phyloP scores from a whole-genome alignment of 2,888 invertebrate genomes.

The Maniola hyperantus region DNA sequence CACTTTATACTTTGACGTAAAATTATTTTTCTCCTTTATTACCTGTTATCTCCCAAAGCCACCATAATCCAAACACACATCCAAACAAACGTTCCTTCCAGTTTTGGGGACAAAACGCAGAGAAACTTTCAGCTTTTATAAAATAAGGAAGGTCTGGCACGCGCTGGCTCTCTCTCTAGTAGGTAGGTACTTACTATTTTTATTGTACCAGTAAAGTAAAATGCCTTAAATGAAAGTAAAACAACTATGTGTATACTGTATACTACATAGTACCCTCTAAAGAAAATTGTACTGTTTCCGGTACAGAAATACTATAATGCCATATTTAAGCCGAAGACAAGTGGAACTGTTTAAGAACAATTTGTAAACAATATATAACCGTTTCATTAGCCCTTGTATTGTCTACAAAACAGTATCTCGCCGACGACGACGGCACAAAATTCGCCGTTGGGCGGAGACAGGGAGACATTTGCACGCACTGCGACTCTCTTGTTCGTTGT shows the following conservation, averaged over 20 bases:
- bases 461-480: conserved; percentile 38
- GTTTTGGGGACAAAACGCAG: too few relatives aligned
- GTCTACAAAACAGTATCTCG: conserved; percentile 32
- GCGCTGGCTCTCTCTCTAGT: too few relatives aligned
- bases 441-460: conserved; percentile 37
- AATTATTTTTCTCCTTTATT: too few relatives aligned
- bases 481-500: conserved; percentile 35
- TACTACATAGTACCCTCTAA: too few relatives aligned
- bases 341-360: conserved; percentile 30
- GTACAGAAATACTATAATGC: conserved; percentile 29
- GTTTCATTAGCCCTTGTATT: conserved; percentile 37
- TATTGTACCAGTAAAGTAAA: conserved; percentile 9
- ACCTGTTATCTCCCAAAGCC: too few relatives aligned
- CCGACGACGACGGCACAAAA: conserved; percentile 31
- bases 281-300: conserved; percentile 24
- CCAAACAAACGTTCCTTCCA: too few relatives aligned
- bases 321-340: conserved; percentile 33
- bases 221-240: conserved; percentile 24
- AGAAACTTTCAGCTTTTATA: too few relatives aligned
- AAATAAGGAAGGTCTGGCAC: too few relatives aligned
- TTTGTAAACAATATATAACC: conserved; percentile 38
- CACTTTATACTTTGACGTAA: too few relatives aligned
- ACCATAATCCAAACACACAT: too few relatives aligned
- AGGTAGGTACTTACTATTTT: conserved; percentile 13
- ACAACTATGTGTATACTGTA: conserved; percentile 16